Evolutionary conservation across 2,888 invertebrate genomes (phyloP).

Genomic region (Hyles lineata): DNA sequence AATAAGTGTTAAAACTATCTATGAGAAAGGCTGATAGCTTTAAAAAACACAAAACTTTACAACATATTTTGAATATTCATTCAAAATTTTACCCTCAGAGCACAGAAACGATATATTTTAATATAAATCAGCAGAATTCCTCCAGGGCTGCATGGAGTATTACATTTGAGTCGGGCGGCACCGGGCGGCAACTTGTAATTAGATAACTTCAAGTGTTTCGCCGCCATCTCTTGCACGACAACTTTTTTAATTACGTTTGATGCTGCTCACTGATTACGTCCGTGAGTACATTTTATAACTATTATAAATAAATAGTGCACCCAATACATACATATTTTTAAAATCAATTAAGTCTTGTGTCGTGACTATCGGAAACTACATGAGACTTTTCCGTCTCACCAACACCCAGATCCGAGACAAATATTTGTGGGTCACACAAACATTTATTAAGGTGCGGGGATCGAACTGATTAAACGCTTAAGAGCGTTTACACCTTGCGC

Average conservation of each 20-base stretch:
- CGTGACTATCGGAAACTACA: too few species aligned
- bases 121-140: neutral
- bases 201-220: constrained; percentile 44
- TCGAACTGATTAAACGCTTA: too few species aligned
- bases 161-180: neutral
- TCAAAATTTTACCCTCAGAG: neutral
- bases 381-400: too few species aligned
- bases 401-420: too few species aligned
- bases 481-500: too few species aligned
- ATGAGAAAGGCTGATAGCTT: too few species aligned
- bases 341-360: too few species aligned
- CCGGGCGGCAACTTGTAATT: constrained; percentile 41
- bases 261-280: neutral
- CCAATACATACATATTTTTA: too few species aligned
- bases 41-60: neutral
- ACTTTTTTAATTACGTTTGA: constrained; percentile 51
- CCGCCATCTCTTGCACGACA: constrained; percentile 38
- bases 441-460: too few species aligned
- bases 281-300: neutral
- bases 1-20: too few species aligned
- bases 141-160: neutral
- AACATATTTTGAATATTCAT: neutral
- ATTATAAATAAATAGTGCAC: too few species aligned
- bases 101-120: neutral
- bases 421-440: too few species aligned